Evolutionary conservation across 2,888 invertebrate genomes (phyloP).

Genomic region (Fabriciana adippe): DNA sequence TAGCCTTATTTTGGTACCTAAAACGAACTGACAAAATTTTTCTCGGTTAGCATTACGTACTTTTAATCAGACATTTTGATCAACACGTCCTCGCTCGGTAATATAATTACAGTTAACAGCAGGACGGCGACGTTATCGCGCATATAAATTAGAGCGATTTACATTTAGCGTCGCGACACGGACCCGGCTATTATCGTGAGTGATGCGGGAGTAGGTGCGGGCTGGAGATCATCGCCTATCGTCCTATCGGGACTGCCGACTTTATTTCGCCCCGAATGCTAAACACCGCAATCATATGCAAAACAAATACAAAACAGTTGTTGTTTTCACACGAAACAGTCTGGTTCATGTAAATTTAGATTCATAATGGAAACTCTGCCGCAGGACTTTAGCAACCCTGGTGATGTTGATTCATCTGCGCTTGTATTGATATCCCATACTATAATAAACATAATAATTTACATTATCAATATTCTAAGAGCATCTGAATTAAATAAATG

Average conservation of each 20-base stretch:
- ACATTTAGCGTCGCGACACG: slow-evolving; percentile 78
- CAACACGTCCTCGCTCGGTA: slow-evolving; percentile 80
- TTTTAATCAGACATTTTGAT: slow-evolving; percentile 78
- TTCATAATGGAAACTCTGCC: slow-evolving; percentile 15
- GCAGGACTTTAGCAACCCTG: neutral
- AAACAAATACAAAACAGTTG: slow-evolving; percentile 20
- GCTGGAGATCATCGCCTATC: slow-evolving; percentile 59
- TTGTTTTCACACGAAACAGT: slow-evolving; percentile 16
- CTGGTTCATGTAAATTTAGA: neutral
- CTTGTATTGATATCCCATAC: slow-evolving; percentile 1
- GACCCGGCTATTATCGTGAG: slow-evolving; percentile 75
- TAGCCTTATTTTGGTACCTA: slow-evolving; percentile 40
- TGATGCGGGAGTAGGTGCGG: slow-evolving; percentile 74
- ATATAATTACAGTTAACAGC: slow-evolving; percentile 82
- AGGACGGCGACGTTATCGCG: slow-evolving; percentile 80
- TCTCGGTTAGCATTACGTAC: slow-evolving; percentile 63
- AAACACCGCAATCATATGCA: slow-evolving; percentile 17
- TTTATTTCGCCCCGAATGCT: slow-evolving; percentile 30
- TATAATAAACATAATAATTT: neutral
- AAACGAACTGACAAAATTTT: slow-evolving; percentile 51
- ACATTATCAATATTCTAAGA: neutral
- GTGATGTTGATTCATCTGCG: neutral
- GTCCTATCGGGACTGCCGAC: slow-evolving; percentile 39
- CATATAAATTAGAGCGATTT: slow-evolving; percentile 82
- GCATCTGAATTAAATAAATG: neutral